phyloP scores from a whole-genome alignment of 2,888 invertebrate genomes.

The Phyto melanocephala region DNA sequence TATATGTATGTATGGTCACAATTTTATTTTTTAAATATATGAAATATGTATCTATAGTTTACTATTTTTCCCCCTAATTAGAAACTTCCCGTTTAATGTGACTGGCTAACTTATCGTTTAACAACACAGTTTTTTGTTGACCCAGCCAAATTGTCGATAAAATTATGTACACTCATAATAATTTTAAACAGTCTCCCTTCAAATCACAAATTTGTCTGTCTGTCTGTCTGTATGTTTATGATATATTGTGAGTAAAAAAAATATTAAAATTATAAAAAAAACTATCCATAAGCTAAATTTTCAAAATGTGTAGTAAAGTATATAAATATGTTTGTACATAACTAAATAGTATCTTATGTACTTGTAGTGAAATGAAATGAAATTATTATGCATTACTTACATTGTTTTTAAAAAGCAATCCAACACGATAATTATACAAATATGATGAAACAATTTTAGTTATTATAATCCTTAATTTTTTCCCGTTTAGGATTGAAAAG shows the following conservation, averaged over 20 bases:
- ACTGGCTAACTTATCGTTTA: neutral
- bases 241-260: too few species aligned
- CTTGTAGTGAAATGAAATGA: too few species aligned
- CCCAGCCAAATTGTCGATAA: constrained; percentile 4
- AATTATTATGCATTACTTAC: constrained; percentile 71
- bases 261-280: too few species aligned
- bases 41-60: constrained; percentile 4
- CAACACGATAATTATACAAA: constrained; percentile 40
- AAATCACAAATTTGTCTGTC: too few species aligned
- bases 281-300: too few species aligned
- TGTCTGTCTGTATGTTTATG: too few species aligned
- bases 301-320: too few species aligned
- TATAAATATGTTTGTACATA: too few species aligned
- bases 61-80: constrained; percentile 44
- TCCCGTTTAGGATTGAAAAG: constrained; percentile 23
- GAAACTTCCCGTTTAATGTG: constrained; percentile 58
- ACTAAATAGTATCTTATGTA: too few species aligned
- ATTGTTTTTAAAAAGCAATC: constrained; percentile 78
- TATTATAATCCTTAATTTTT: constrained; percentile 36
- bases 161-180: constrained; percentile 1
- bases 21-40: neutral
- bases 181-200: constrained; percentile 4
- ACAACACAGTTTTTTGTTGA: neutral
- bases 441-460: neutral
- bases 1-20: neutral